Evolutionary conservation across 1,140 invertebrate species (phyloP).

Genomic region (Drosophila gunungcola): DNA sequence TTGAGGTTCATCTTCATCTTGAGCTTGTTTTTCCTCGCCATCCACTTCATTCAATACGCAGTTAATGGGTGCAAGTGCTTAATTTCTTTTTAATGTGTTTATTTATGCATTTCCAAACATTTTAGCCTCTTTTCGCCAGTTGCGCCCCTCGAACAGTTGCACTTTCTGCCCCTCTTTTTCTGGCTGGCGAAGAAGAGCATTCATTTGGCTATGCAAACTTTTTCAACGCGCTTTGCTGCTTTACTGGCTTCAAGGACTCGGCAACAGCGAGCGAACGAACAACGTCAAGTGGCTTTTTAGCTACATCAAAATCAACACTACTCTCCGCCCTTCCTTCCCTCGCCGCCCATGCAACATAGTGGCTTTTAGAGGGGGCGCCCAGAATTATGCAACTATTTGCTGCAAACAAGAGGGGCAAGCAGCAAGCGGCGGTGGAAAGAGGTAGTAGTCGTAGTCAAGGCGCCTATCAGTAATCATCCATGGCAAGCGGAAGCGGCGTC

Average conservation of each 20-base stretch:
- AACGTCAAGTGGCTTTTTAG: conserved; percentile 76
- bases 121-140: conserved; percentile 45
- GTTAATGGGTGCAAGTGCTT: conserved; percentile 71
- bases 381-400: conserved; percentile 80
- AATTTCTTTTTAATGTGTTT: conserved; percentile 80
- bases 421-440: too few species aligned
- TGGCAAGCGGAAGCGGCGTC: conserved; percentile 21
- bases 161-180: neutral
- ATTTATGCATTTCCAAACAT: conserved; percentile 77
- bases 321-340: conserved; percentile 1
- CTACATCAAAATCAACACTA: conserved; percentile 80
- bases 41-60: conserved; percentile 59
- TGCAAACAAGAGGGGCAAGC: conserved; percentile 50
- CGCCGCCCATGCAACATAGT: conserved; percentile 28
- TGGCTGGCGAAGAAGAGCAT: conserved; percentile 34
- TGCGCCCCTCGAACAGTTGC: conserved; percentile 8
- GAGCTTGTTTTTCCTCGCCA: neutral
- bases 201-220: conserved; percentile 79
- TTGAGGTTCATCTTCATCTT: conserved; percentile 12
- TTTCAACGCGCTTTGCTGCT: conserved; percentile 73
- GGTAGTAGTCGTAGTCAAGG: neutral
- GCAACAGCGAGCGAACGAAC: conserved; percentile 32
- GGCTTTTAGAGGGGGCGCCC: conserved; percentile 60
- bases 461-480: conserved; percentile 47
- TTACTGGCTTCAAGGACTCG: conserved; percentile 57